These are phyloP conservation scores for Scrobipalpa costella DNA, from an alignment of 2,888 invertebrate genomes.

Conservation along the genomic window DNA sequence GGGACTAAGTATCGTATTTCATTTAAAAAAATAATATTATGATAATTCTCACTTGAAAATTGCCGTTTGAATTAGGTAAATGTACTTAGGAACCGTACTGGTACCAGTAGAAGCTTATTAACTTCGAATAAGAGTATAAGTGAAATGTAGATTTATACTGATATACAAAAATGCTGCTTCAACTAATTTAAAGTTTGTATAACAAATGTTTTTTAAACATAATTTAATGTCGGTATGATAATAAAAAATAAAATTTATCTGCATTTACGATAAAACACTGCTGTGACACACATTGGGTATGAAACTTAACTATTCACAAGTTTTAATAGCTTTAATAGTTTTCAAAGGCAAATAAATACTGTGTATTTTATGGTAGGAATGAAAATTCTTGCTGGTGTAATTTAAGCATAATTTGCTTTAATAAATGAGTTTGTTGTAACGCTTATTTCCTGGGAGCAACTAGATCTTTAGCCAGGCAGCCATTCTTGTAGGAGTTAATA, in stretches of 20 bases:
- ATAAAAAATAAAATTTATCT: no score
- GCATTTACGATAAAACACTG: neutral
- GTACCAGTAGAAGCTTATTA: no score
- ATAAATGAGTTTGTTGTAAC: slow-evolving; percentile 20
- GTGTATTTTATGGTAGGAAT: neutral
- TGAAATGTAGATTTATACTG: no score
- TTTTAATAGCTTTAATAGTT: neutral
- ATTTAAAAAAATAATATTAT: no score
- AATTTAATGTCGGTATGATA: no score
- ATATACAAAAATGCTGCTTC: no score
- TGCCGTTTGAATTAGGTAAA: no score
- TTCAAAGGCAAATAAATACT: neutral
- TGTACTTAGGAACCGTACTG: no score
- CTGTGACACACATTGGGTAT: neutral
- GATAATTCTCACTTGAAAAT: no score
- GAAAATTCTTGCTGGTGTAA: slow-evolving; percentile 17
- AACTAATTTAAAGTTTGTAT: no score
- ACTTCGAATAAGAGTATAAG: no score
- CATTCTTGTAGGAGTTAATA: slow-evolving; percentile 31
- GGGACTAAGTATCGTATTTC: neutral
- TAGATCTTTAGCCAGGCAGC: slow-evolving; percentile 15
- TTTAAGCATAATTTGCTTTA: slow-evolving; percentile 21
- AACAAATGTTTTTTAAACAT: no score
- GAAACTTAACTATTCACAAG: neutral
- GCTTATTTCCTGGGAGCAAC: slow-evolving; percentile 15